Percentiles rank a stretch among this genome's conserved stretches.
These are phyloP conservation scores for Meteorus colon DNA, from an alignment of 2,888 invertebrate species.

Conservation along the genomic window DNA sequence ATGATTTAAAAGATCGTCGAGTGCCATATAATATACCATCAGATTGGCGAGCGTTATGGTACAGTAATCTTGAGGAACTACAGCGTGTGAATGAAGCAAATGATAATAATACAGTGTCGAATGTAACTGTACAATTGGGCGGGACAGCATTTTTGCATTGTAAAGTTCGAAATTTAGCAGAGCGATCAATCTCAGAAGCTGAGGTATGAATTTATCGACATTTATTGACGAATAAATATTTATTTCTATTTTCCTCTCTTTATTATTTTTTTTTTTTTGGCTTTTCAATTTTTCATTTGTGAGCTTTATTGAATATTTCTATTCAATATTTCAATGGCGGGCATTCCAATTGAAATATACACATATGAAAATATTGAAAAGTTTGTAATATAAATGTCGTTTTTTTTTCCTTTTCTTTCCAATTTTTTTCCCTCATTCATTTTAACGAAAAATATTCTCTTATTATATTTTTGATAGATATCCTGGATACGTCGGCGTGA, in stretches of 20 bases:
- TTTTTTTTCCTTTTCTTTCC: too few species aligned
- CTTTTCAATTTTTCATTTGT: slow-evolving; percentile 12
- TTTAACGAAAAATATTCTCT: neutral
- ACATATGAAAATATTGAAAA: neutral
- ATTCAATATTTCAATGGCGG: neutral
- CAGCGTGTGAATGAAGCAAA: slow-evolving; percentile 73
- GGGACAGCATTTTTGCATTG: slow-evolving; percentile 87
- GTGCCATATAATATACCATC: slow-evolving; percentile 71
- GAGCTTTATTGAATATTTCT: neutral
- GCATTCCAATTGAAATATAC: neutral
- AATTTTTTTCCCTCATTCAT: neutral
- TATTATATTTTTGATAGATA: slow-evolving; percentile 77
- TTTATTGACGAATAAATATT: neutral
- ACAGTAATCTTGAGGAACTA: slow-evolving; percentile 71
- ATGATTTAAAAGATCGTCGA: slow-evolving; percentile 65
- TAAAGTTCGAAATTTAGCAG: slow-evolving; percentile 84
- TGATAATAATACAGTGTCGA: slow-evolving; percentile 85
- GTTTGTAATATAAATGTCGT: neutral
- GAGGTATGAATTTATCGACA: slow-evolving; percentile 62
- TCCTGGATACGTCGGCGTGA: slow-evolving; percentile 94
- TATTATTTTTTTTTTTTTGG: neutral
- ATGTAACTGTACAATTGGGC: slow-evolving; percentile 85
- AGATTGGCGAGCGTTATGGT: slow-evolving; percentile 71
- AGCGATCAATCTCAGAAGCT: slow-evolving; percentile 78
- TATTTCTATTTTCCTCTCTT: neutral